A percentile compares a stretch with the other conserved stretches of the same genome.
Conservation (phyloP, 2,888 invertebrate genomes). For the Cataglyphis livida region DNA sequence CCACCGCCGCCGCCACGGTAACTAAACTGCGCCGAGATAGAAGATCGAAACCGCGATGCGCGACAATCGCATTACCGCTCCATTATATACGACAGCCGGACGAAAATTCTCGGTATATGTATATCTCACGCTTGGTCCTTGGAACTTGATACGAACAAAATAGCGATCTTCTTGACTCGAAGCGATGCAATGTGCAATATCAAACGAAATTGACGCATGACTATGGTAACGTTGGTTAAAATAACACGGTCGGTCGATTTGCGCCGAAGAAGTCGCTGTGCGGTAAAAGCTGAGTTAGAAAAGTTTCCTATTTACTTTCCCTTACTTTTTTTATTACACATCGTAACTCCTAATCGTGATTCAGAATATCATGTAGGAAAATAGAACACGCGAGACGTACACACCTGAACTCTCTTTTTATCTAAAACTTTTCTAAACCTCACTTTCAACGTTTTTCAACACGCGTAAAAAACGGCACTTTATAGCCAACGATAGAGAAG, state of each 20-base stretch:
- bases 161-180: not conserved
- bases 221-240: not conserved
- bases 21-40: conserved; percentile 17
- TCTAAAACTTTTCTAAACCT: conserved; percentile 21
- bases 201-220: not conserved
- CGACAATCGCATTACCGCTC: conserved; percentile 63
- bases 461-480: not conserved
- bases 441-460: conserved; percentile 36
- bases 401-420: not conserved
- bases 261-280: not conserved
- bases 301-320: not conserved
- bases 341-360: not conserved
- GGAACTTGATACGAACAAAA: not conserved
- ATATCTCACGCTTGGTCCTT: too few relatives aligned
- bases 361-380: not conserved
- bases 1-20: not conserved
- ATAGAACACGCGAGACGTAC: not conserved
- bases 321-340: not conserved
- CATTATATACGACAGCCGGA: conserved; percentile 41
- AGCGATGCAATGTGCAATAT: not conserved
- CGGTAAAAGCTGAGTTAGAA: not conserved
- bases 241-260: not conserved
- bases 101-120: conserved; percentile 25
- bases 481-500: conserved; percentile 10
- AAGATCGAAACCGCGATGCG: conserved; percentile 56